phyloP scores from a whole-genome alignment of 2,888 invertebrate species.

The Dorcus parallelipipedus region DNA sequence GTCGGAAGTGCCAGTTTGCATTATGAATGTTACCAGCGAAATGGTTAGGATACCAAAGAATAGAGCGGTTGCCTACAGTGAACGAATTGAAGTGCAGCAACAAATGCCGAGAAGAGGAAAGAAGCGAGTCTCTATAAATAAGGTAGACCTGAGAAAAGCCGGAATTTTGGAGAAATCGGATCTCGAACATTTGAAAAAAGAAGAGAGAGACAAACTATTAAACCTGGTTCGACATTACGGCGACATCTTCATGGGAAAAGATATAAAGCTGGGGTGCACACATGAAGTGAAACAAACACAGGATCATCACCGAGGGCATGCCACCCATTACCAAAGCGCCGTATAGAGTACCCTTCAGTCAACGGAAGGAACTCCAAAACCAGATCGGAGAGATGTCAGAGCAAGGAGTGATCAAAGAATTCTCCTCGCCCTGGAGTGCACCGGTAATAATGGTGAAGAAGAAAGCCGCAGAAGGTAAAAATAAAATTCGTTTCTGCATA shows the following conservation, averaged over 20 bases:
- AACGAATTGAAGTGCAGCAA: too few species aligned
- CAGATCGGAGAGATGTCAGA: conserved; percentile 24
- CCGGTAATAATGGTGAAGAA: conserved; percentile 25
- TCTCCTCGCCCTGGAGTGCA: conserved; percentile 24
- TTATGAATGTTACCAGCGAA: too few species aligned
- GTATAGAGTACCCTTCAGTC: conserved; percentile 17
- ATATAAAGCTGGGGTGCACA: conserved; percentile 8
- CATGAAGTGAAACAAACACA: background rate
- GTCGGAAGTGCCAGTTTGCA: too few species aligned
- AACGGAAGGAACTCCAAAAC: conserved; percentile 11
- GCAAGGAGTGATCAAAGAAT: conserved; percentile 20
- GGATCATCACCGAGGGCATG: conserved; percentile 11
- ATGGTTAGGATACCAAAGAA: too few species aligned
- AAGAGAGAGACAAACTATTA: background rate
- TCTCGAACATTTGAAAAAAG: too few species aligned
- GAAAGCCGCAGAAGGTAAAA: conserved; percentile 14
- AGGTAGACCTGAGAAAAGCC: too few species aligned
- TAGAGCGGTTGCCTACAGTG: too few species aligned
- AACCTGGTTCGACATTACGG: conserved; percentile 2
- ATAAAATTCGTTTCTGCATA: conserved; percentile 16
- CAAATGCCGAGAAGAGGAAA: too few species aligned
- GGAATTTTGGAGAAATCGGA: too few species aligned
- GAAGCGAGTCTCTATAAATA: too few species aligned
- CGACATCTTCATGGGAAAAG: background rate
- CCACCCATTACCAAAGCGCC: conserved; percentile 15